Percentiles rank a stretch among this genome's conserved stretches.
These are phyloP conservation scores for Chlorodrepanis virens DNA, from an alignment of 2,113 vertebrate species.

Conservation along the genomic window DNA sequence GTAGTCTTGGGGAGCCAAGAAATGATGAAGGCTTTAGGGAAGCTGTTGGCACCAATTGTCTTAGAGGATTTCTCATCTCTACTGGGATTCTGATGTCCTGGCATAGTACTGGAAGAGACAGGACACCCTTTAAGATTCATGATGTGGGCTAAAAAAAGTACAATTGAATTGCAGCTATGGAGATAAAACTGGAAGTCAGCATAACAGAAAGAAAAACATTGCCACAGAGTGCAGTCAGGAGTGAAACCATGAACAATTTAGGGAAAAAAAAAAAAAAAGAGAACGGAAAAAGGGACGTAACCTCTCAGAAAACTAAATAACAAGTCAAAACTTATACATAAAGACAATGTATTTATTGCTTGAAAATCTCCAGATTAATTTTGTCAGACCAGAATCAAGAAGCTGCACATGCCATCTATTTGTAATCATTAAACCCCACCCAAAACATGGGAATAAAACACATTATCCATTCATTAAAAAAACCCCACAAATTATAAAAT, in stretches of 20 bases:
- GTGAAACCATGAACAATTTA: background rate
- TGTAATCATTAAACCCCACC: background rate
- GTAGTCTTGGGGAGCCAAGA: background rate
- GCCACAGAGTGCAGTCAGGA: background rate
- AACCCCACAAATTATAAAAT: background rate
- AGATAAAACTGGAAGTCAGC: background rate
- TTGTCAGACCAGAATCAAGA: background rate
- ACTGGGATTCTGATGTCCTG: background rate
- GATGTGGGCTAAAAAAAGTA: background rate
- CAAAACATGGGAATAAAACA: background rate
- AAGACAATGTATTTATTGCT: background rate
- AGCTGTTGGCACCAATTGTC: background rate
- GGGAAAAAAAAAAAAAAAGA: background rate
- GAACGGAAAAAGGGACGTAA: background rate
- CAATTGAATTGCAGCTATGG: background rate
- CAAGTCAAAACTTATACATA: background rate
- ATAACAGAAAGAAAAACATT: background rate
- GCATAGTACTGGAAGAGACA: rapidly evolving
- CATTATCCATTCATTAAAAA: background rate
- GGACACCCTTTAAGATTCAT: background rate
- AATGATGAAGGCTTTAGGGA: background rate
- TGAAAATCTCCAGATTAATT: background rate
- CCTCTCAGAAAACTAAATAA: background rate
- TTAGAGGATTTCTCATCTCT: background rate
- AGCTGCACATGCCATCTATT: background rate